A percentile compares a stretch with the other conserved stretches of the same genome.
Conservation (phyloP, 2,888 invertebrate species). For the Polyploca ridens region DNA sequence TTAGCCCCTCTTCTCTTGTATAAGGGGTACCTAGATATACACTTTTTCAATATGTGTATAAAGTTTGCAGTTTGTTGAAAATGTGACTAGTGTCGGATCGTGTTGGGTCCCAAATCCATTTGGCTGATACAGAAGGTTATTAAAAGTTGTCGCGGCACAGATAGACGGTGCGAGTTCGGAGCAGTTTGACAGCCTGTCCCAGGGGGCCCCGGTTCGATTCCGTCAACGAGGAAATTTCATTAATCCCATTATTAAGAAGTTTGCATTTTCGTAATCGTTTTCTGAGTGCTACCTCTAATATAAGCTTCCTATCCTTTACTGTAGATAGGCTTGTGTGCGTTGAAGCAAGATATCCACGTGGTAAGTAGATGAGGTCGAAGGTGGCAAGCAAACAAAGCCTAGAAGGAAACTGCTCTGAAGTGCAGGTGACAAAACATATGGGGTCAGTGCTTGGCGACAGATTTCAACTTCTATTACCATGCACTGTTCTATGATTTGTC, state of each 20-base stretch:
- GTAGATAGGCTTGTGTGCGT: no score
- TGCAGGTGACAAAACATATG: no score
- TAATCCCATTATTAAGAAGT: conserved; percentile 73
- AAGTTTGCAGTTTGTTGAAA: conserved; percentile 40
- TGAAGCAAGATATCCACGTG: no score
- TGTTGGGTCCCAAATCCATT: conserved; percentile 71
- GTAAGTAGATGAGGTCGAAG: no score
- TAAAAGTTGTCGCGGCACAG: conserved; percentile 74
- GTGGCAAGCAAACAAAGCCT: no score
- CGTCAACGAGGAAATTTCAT: conserved; percentile 74
- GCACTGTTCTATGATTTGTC: conserved; percentile 22
- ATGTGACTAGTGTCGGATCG: conserved; percentile 50
- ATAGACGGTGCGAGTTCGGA: conserved; percentile 69
- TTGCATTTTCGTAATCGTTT: conserved; percentile 49
- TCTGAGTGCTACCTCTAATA: conserved; percentile 20
- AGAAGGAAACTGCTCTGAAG: no score
- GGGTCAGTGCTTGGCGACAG: no score
- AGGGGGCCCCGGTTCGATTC: conserved; percentile 70
- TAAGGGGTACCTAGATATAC: no score
- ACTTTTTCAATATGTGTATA: conserved; percentile 7
- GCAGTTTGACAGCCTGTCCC: conserved; percentile 74
- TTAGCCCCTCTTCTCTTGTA: neutral
- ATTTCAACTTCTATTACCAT: no score
- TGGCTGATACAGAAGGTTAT: conserved; percentile 78
- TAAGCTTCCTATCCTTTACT: conserved; percentile 14